These are phyloP conservation scores for Steinernema carpocapsae DNA, from an alignment of 2,888 invertebrate species.

Conservation along the genomic window DNA sequence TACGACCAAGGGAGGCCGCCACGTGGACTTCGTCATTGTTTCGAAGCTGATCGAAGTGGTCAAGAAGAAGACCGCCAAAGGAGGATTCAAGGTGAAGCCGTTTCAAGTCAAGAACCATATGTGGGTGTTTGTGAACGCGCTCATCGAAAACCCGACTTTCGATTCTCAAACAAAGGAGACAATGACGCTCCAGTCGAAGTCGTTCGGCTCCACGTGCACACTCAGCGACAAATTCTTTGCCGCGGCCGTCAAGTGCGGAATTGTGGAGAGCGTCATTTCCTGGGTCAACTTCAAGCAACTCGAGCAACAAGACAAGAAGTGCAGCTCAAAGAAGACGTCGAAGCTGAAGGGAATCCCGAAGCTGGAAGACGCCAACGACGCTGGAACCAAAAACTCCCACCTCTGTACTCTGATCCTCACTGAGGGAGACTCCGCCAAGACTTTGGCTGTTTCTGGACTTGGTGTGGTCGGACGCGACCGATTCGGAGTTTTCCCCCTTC, in stretches of 20 bases:
- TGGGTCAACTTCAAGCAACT: slow-evolving; percentile 97
- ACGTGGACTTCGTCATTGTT: slow-evolving; percentile 91
- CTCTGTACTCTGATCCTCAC: slow-evolving; percentile 95
- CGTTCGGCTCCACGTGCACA: slow-evolving; percentile 90
- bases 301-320: slow-evolving; percentile 77
- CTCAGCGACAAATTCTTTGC: slow-evolving; percentile 83
- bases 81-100: slow-evolving; percentile 86
- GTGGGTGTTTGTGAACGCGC: slow-evolving; percentile 95
- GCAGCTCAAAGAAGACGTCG: slow-evolving; percentile 82
- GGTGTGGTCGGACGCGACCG: slow-evolving; percentile 77
- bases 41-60: slow-evolving; percentile 86
- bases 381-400: slow-evolving; percentile 83
- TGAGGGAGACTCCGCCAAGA: slow-evolving; percentile 99
- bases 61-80: slow-evolving; percentile 86
- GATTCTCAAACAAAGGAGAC: slow-evolving; percentile 99
- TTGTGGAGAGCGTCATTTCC: slow-evolving; percentile 88
- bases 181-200: slow-evolving; percentile 92
- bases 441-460: slow-evolving; percentile 88
- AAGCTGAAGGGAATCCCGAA: slow-evolving; percentile 87
- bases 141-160: slow-evolving; percentile 98
- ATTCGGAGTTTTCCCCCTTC: slow-evolving; percentile 91
- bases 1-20: slow-evolving; percentile 95
- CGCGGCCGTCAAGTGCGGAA: slow-evolving; percentile 76
- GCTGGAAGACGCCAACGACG: slow-evolving; percentile 94
- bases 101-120: slow-evolving; percentile 93